Conservation (phyloP, 2,797 vertebrate species). For the Cyclopterus lumpus region DNA sequence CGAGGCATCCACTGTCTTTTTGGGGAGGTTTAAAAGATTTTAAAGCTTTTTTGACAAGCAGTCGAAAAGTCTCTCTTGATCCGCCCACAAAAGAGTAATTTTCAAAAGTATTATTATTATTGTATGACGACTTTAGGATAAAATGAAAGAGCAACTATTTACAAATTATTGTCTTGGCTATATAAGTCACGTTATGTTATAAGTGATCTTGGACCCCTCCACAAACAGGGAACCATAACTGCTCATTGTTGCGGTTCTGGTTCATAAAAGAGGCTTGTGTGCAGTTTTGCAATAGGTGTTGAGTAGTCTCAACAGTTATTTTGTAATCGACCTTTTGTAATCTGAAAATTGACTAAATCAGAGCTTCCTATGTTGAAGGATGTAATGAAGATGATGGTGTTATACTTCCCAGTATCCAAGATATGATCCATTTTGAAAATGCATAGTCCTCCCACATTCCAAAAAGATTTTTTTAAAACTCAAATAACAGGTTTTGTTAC, state of each 20-base stretch:
- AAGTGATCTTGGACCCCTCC: background rate
- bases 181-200: background rate
- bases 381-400: rapidly evolving
- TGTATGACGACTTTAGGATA: background rate
- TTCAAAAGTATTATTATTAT: background rate
- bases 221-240: background rate
- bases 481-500: background rate
- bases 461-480: background rate
- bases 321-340: background rate
- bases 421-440: conserved; percentile 33
- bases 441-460: background rate
- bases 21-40: conserved; percentile 27
- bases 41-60: conserved; percentile 12
- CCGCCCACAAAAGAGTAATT: background rate
- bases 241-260: conserved; percentile 18
- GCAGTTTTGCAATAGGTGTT: conserved; percentile 15
- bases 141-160: background rate
- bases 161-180: background rate
- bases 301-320: background rate
- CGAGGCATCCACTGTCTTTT: conserved; percentile 46
- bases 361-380: conserved; percentile 53
- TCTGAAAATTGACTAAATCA: background rate
- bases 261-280: conserved; percentile 25
- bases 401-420: background rate
- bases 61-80: conserved; percentile 1